Evolutionary conservation across 2,797 vertebrate species (phyloP).

Genomic region (Microcaecilia unicolor): DNA sequence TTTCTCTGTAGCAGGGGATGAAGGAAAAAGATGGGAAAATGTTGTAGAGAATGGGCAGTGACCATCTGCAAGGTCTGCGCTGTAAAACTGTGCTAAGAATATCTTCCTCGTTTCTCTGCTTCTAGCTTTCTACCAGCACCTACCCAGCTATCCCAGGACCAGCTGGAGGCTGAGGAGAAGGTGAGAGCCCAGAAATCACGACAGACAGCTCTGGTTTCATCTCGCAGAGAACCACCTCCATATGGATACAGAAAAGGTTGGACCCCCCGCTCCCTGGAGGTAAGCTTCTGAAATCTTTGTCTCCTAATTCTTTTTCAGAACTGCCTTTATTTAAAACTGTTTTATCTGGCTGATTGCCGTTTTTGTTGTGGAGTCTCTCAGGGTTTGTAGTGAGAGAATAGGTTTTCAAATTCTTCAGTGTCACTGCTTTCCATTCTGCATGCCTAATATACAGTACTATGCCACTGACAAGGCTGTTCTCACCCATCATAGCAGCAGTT

Average conservation of each 20-base stretch:
- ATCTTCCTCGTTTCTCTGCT: constrained; percentile 8
- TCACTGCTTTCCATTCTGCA: too few relatives aligned
- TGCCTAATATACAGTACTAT: too few relatives aligned
- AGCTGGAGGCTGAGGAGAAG: constrained; percentile 88
- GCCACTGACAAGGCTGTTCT: too few relatives aligned
- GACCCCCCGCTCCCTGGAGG: constrained; percentile 83
- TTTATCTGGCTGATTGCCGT: too few relatives aligned
- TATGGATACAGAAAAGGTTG: constrained; percentile 86
- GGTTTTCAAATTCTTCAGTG: too few relatives aligned
- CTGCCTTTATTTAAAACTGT: too few relatives aligned
- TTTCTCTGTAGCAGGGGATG: too few relatives aligned
- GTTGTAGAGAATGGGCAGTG: not conserved
- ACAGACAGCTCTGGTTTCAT: constrained; percentile 81
- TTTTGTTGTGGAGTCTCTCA: too few relatives aligned
- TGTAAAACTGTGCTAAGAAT: not conserved
- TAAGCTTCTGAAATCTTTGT: too few relatives aligned
- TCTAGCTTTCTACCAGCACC: constrained; percentile 87
- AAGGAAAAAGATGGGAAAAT: not conserved
- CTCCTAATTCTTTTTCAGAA: too few relatives aligned
- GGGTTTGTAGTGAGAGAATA: too few relatives aligned
- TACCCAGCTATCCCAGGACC: constrained; percentile 94
- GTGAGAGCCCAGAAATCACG: constrained; percentile 74
- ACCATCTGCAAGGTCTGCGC: not conserved
- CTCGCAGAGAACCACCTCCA: constrained; percentile 77
- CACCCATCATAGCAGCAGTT: too few relatives aligned